A percentile compares a stretch with the other conserved stretches of the same genome.
phyloP scores from a whole-genome alignment of 1,140 invertebrate genomes.

The Protaetia brevitarsis region DNA sequence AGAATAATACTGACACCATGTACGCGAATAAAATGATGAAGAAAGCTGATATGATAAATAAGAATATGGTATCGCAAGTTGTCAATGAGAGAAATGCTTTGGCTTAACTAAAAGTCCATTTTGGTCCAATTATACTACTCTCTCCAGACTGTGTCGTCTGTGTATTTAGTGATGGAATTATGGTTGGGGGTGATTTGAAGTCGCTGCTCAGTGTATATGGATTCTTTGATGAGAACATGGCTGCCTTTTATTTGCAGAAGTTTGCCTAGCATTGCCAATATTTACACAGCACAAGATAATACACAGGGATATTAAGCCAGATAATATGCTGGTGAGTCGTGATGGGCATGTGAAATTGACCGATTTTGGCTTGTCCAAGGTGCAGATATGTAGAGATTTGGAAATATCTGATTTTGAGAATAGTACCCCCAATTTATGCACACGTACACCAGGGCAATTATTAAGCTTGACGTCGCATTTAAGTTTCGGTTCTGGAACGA shows the following conservation, averaged over 20 bases:
- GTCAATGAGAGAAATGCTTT: constrained; percentile 89
- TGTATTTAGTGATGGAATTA: constrained; percentile 95
- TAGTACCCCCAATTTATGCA: constrained; percentile 67
- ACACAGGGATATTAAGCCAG: constrained; percentile 96
- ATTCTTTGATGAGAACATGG: constrained; percentile 87
- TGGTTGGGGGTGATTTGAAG: constrained; percentile 95
- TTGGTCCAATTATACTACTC: constrained; percentile 95
- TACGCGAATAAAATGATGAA: constrained; percentile 98
- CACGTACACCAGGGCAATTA: constrained; percentile 88
- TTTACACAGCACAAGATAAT: constrained; percentile 94
- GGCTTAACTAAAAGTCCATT: constrained; percentile 87
- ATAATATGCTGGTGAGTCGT: constrained; percentile 94
- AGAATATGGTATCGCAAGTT: constrained; percentile 91
- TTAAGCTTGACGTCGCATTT: constrained; percentile 87
- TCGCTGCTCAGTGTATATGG: constrained; percentile 82
- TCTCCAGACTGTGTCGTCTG: constrained; percentile 77
- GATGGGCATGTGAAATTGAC: constrained; percentile 96
- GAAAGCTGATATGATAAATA: constrained; percentile 92
- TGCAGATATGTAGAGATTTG: constrained; percentile 71
- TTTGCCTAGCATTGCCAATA: constrained; percentile 92
- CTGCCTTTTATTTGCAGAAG: constrained; percentile 93
- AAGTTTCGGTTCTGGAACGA: constrained; percentile 76
- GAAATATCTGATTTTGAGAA: constrained; percentile 81
- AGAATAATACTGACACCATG: constrained; percentile 72
- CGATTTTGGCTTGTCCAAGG: constrained; percentile 95